Evolutionary conservation across 2,888 invertebrate genomes (phyloP), one percentile per base, ranked within the genome.

Genomic region (Cepaea hortensis): DNA sequence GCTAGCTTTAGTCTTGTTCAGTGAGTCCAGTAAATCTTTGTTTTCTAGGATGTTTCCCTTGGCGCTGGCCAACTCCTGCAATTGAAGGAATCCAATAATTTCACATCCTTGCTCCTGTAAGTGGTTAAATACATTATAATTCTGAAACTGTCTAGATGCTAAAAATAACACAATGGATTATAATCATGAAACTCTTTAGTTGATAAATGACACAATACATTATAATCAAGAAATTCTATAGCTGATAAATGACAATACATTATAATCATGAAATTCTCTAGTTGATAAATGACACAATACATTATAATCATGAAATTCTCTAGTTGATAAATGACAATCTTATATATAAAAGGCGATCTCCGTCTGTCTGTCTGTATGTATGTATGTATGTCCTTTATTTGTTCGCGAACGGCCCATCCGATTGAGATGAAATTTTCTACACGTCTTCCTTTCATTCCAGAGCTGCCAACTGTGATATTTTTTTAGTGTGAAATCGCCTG

Each of bases 1-100:
- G 93, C 96, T 97, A 87, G 96, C 96, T 93, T 97, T 97, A 1
- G 97, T 96, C 94, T 96, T 96, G 92, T 97, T 97, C 87, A 97
- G 94, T 0, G 97, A 97, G 86, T 95, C 95, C 82, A 97, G 94
- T 1, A 97, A 95, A 88, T 96, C 96, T 89, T 97, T 96, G 94
- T 98, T 97, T 93, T 98, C 97, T 81, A 98, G 95, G 87, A 98
- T 97, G 93, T 98, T 97, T 46, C 98, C 98, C 91, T 96, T 96
- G 0, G 97, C 96, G 90, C 96, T 96, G 0, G 97, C 97, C 85
- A 98, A 91, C 90, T 95, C 95, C 94, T 95, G 88, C 55, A 23
- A 91, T 87, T 61, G 75, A 6, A 84, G n/a, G 83, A 55, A 23
- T 11, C 72, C 48, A 76, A 18, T 50, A 15, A 15, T 48, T 46